These are phyloP conservation scores for Palythoa caribaeorum DNA, from an alignment of 92 coral and sea anemone species.

Conservation along the genomic window DNA sequence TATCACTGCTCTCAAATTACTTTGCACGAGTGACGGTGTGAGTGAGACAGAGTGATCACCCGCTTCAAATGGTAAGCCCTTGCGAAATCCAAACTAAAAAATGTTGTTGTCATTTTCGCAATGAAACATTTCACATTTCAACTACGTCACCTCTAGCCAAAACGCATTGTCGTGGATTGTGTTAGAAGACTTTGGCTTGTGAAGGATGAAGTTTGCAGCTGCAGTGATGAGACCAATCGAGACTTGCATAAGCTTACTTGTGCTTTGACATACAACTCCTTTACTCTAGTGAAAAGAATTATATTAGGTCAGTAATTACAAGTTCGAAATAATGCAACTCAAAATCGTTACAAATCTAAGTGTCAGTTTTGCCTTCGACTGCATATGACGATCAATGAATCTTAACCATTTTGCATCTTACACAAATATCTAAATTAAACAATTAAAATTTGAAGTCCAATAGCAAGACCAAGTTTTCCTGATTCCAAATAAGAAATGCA, in stretches of 20 bases:
- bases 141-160: slow-evolving; percentile 33
- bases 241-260: slow-evolving; percentile 3
- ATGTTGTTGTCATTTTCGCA: not conserved
- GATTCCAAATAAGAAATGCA: too few relatives aligned
- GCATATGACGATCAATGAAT: not conserved
- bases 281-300: not conserved
- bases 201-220: slow-evolving; percentile 24
- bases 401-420: too few relatives aligned
- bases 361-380: not conserved
- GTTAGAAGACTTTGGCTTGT: slow-evolving; percentile 20
- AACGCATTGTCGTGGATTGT: slow-evolving; percentile 1
- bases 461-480: too few relatives aligned
- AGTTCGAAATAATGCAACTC: not conserved
- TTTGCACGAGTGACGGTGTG: too few relatives aligned
- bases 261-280: not conserved
- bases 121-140: not conserved
- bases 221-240: slow-evolving; percentile 26
- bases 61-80: too few relatives aligned
- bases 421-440: too few relatives aligned
- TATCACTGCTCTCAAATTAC: too few relatives aligned
- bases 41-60: too few relatives aligned
- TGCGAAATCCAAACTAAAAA: too few relatives aligned
- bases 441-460: too few relatives aligned
- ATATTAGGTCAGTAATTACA: not conserved
- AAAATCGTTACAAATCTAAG: not conserved